These are phyloP conservation scores for Trichosurus vulpecula DNA, from an alignment of 2,797 vertebrate genomes.

Conservation along the genomic window DNA sequence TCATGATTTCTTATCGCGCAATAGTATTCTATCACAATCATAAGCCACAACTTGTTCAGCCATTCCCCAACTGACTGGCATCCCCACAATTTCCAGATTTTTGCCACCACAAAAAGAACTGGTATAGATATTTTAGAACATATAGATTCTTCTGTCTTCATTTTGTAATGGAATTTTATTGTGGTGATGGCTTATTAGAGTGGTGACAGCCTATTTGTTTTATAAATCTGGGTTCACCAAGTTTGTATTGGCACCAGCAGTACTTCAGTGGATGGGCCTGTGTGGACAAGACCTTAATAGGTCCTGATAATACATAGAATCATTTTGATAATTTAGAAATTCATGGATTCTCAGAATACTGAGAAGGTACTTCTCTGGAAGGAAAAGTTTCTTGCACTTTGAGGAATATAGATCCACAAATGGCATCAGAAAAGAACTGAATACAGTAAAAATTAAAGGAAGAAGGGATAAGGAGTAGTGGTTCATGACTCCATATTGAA, in stretches of 20 bases:
- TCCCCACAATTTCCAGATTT: background rate
- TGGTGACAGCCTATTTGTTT: slow-evolving; percentile 52
- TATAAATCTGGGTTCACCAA: slow-evolving; percentile 37
- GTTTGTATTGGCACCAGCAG: background rate
- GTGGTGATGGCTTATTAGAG: slow-evolving; percentile 38
- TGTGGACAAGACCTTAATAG: background rate
- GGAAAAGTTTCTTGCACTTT: background rate
- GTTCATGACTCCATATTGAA: background rate
- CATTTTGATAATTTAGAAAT: background rate
- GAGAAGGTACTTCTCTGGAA: background rate
- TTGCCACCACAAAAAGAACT: background rate
- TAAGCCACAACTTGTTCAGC: background rate
- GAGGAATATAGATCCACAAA: background rate
- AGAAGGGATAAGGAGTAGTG: background rate
- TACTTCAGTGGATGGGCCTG: background rate
- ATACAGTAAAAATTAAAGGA: background rate
- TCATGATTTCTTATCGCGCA: no score
- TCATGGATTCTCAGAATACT: slow-evolving; percentile 46
- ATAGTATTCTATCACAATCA: background rate
- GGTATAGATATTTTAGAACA: background rate
- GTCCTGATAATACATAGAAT: background rate
- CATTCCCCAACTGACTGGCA: background rate
- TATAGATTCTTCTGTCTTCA: background rate
- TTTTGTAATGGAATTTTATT: slow-evolving; percentile 62
- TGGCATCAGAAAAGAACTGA: background rate